Conservation (phyloP, 37 sponge, comb jelly and placozoan genomes). For the Aplysina aerophoba region DNA sequence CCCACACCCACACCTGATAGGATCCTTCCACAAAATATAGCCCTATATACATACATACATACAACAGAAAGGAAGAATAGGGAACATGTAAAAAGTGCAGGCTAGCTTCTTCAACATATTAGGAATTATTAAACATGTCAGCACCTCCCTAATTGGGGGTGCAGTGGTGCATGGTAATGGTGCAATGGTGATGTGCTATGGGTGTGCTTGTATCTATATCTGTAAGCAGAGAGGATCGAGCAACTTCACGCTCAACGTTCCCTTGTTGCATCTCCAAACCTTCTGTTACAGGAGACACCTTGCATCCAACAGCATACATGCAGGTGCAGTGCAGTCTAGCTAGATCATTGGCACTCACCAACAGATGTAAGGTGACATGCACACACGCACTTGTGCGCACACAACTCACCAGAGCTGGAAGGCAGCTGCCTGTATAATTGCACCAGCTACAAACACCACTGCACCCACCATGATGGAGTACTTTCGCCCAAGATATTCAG, state of each 20-base stretch:
- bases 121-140: neutral
- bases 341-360: neutral
- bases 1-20: constrained; percentile 80
- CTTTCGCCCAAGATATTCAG: constrained; percentile 69
- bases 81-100: neutral
- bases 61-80: neutral
- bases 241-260: no score
- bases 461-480: constrained; percentile 60
- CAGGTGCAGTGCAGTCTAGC: neutral
- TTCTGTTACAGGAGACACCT: no score
- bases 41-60: constrained; percentile 23
- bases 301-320: no score
- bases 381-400: no score
- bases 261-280: no score
- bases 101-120: neutral
- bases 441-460: constrained; percentile 62
- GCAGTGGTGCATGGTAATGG: no score
- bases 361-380: neutral
- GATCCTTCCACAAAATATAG: constrained; percentile 67
- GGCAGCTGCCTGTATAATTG: constrained; percentile 50
- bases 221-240: no score
- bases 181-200: no score
- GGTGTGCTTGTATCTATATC: no score
- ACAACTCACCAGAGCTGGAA: constrained; percentile 61
- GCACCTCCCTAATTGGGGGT: no score